A percentile compares a stretch with the other conserved stretches of the same genome.
phyloP scores from a whole-genome alignment of 2,113 vertebrate species.

The Pelmatolapia mariae region DNA sequence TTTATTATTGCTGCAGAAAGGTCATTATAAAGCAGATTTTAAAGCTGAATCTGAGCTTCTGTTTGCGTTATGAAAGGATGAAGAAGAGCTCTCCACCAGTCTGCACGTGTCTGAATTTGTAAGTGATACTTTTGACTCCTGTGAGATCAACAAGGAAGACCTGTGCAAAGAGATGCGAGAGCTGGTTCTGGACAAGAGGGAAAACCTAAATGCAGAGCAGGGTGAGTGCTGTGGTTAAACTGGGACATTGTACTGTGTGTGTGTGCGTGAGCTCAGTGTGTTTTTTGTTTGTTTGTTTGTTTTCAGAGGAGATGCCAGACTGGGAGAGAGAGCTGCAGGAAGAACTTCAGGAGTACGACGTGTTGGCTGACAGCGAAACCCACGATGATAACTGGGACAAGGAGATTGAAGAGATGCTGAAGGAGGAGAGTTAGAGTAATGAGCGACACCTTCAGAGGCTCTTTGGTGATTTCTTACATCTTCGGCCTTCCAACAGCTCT shows the following conservation, averaged over 20 bases:
- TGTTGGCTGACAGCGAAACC: constrained; percentile 81
- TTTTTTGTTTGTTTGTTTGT: neutral
- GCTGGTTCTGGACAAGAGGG: constrained; percentile 34
- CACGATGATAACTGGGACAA: constrained; percentile 87
- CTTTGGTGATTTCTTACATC: neutral
- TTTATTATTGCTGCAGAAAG: neutral
- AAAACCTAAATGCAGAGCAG: neutral
- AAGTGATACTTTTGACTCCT: constrained; percentile 36
- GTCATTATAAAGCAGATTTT: neutral
- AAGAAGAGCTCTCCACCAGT: constrained; percentile 25
- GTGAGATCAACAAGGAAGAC: constrained; percentile 35
- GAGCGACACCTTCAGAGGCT: neutral
- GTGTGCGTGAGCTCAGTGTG: neutral
- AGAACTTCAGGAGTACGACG: constrained; percentile 88
- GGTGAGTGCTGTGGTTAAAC: neutral
- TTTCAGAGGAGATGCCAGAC: constrained; percentile 79
- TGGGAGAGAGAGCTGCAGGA: constrained; percentile 91
- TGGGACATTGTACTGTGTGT: neutral
- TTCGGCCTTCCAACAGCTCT: neutral
- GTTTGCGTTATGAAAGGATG: constrained; percentile 1
- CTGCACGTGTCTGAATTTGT: constrained; percentile 18
- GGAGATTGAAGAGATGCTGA: constrained; percentile 91
- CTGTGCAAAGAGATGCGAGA: constrained; percentile 40
- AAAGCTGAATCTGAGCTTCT: neutral
- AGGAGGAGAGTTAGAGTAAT: constrained; percentile 73